Percentiles rank a stretch among this genome's conserved stretches.
These are phyloP conservation scores for Phenganax subtilis DNA, from an alignment of 92 coral and sea anemone genomes.

Conservation along the genomic window DNA sequence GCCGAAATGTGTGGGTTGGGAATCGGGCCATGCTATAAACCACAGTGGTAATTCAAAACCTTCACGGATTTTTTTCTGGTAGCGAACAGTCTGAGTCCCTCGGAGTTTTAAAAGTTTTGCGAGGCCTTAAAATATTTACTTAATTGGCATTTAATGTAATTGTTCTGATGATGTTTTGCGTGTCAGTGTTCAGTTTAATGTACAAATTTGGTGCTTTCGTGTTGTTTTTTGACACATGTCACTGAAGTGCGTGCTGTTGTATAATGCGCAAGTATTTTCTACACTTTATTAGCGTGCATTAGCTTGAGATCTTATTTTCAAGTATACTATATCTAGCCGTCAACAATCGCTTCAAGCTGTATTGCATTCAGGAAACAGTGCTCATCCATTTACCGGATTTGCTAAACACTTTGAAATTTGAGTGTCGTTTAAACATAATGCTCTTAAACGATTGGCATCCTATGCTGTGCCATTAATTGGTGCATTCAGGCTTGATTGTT, in stretches of 20 bases:
- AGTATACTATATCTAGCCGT: neutral
- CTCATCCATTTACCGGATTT: constrained; percentile 28
- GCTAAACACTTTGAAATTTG: constrained; percentile 41
- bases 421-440: constrained; percentile 40
- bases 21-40: too few relatives aligned
- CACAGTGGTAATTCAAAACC: too few relatives aligned
- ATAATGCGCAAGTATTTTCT: neutral
- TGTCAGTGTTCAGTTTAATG: neutral
- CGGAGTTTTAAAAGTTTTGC: too few relatives aligned
- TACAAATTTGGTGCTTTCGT: constrained; percentile 13
- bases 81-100: too few relatives aligned
- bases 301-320: too few relatives aligned
- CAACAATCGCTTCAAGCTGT: neutral
- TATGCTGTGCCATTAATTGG: constrained; percentile 17
- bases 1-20: too few relatives aligned
- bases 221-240: constrained; percentile 9
- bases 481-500: constrained; percentile 12
- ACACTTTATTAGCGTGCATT: too few relatives aligned
- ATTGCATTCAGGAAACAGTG: constrained; percentile 6
- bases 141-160: constrained; percentile 17
- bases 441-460: constrained; percentile 36
- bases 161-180: constrained; percentile 14
- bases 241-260: constrained; percentile 4
- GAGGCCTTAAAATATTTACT: constrained; percentile 10
- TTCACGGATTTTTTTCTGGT: too few relatives aligned